A percentile compares a stretch with the other conserved stretches of the same genome.
Conservation (phyloP, 2,113 vertebrate species). For the Chrysochloris asiatica region DNA sequence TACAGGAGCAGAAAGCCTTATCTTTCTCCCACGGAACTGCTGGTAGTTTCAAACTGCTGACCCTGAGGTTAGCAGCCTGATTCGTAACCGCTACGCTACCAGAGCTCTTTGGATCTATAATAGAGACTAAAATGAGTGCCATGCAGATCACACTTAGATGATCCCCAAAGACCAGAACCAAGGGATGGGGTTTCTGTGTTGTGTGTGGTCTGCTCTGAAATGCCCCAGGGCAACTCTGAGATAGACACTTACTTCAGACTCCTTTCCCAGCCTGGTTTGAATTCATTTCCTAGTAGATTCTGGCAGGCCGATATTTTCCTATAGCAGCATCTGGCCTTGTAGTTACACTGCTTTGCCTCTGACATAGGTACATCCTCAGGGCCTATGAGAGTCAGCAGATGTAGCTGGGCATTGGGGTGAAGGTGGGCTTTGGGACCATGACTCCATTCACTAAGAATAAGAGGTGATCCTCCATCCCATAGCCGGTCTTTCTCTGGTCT, state of each 20-base stretch:
- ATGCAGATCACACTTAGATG: neutral
- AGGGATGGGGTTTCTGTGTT: neutral
- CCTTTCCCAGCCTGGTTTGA: conserved; percentile 18
- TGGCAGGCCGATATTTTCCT: neutral
- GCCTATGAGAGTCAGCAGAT: neutral
- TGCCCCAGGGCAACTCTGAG: neutral
- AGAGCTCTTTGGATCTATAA: too few relatives aligned
- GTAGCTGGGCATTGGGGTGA: neutral
- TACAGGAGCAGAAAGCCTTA: too few relatives aligned
- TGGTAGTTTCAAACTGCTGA: too few relatives aligned
- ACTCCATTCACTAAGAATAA: neutral
- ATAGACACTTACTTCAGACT: too few relatives aligned
- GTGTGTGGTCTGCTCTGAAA: neutral
- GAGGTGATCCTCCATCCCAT: neutral
- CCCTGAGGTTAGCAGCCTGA: too few relatives aligned
- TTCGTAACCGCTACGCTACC: too few relatives aligned
- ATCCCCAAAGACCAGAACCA: neutral
- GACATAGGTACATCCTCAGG: neutral
- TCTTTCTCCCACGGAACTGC: too few relatives aligned
- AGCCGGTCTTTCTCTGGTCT: neutral
- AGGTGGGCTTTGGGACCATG: neutral
- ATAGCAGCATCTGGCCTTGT: neutral
- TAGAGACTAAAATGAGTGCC: neutral
- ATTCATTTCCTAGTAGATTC: conserved; percentile 38
- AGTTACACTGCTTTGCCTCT: neutral